Conservation (phyloP, 2,888 invertebrate genomes). For the Chaitophorus viminalis region DNA sequence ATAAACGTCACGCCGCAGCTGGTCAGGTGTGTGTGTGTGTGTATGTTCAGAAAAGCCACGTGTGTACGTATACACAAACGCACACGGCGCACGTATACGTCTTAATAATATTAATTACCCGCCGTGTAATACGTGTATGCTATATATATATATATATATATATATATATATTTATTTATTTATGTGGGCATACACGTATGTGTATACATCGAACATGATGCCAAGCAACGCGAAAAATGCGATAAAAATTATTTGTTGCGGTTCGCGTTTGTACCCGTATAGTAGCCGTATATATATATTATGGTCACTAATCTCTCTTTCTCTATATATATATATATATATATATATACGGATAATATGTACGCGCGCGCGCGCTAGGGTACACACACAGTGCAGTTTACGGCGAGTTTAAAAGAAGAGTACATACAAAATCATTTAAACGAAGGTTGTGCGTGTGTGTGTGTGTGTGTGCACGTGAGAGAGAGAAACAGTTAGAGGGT, state of each 20-base stretch:
- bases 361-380: too few species aligned
- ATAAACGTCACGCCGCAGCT: not conserved
- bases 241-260: constrained; percentile 52
- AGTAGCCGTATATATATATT: not conserved
- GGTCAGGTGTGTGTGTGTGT: too few species aligned
- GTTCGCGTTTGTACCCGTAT: constrained; percentile 17
- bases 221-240: constrained; percentile 38
- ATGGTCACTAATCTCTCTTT: too few species aligned
- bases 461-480: not conserved
- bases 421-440: not conserved
- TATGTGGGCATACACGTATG: not conserved
- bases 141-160: too few species aligned
- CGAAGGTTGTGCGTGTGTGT: too few species aligned
- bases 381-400: not conserved
- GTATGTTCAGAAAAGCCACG: too few species aligned
- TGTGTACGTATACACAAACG: not conserved
- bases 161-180: too few species aligned
- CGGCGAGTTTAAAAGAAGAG: not conserved
- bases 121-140: not conserved
- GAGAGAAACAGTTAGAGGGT: too few species aligned
- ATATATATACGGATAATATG: too few species aligned
- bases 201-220: not conserved
- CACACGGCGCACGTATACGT: not conserved
- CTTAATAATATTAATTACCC: not conserved
- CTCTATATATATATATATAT: too few species aligned